phyloP scores from a whole-genome alignment of 2,888 invertebrate genomes.

The Drosophila lutescens region DNA sequence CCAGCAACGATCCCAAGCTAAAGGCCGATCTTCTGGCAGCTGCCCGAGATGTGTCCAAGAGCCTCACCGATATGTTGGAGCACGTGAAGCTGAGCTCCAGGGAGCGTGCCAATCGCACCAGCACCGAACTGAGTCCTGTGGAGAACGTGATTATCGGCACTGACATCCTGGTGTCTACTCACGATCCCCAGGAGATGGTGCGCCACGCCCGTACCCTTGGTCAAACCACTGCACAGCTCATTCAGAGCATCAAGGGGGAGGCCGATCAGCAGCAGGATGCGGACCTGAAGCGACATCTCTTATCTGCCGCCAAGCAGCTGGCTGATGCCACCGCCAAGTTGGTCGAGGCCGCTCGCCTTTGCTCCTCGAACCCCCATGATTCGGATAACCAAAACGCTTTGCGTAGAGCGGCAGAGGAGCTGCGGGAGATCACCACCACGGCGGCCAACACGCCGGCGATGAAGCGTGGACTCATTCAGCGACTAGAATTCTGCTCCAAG shows the following conservation, averaged over 20 bases:
- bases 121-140: conserved; percentile 92
- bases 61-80: conserved; percentile 94
- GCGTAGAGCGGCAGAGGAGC: conserved; percentile 94
- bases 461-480: conserved; percentile 89
- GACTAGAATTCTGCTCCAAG: conserved; percentile 90
- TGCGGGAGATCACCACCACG: conserved; percentile 95
- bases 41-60: conserved; percentile 94
- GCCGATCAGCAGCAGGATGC: conserved; percentile 95
- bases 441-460: conserved; percentile 91
- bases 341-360: conserved; percentile 98
- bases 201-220: conserved; percentile 95
- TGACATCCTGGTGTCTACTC: conserved; percentile 93
- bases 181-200: conserved; percentile 97
- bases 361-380: conserved; percentile 94
- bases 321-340: conserved; percentile 98
- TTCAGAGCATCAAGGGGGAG: conserved; percentile 97
- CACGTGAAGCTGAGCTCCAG: conserved; percentile 92
- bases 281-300: conserved; percentile 93
- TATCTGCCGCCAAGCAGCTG: conserved; percentile 96
- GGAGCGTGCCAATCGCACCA: conserved; percentile 87
- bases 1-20: conserved; percentile 88
- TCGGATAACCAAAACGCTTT: conserved; percentile 92
- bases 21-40: conserved; percentile 92
- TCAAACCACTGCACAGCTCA: conserved; percentile 96
- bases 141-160: conserved; percentile 96